These are phyloP conservation scores for Cyprinodon variegatus DNA, from an alignment of 2,113 vertebrate species.

Conservation along the genomic window DNA sequence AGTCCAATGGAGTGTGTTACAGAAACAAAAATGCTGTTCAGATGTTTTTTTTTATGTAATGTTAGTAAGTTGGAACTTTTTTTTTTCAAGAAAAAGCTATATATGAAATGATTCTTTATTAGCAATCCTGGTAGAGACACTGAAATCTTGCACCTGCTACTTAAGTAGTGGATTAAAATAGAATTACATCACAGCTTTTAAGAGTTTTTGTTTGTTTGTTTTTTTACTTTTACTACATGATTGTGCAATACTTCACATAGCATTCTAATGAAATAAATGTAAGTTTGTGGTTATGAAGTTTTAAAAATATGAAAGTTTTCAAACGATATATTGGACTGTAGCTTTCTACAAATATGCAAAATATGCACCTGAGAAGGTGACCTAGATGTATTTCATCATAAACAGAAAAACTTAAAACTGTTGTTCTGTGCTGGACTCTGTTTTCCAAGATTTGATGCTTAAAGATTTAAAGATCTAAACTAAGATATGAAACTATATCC, in stretches of 20 bases:
- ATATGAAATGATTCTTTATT: not conserved
- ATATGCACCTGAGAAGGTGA: no score
- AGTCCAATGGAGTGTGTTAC: no score
- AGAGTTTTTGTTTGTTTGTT: not conserved
- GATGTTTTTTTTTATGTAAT: no score
- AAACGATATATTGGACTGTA: not conserved
- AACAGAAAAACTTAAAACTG: conserved; percentile 21
- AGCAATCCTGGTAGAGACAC: not conserved
- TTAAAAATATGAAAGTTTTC: not conserved
- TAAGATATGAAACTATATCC: no score
- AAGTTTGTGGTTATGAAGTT: not conserved
- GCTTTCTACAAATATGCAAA: not conserved
- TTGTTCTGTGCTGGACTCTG: conserved; percentile 17
- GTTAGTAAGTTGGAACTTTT: not conserved
- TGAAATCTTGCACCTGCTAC: not conserved
- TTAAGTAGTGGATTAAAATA: not conserved
- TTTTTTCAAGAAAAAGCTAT: not conserved
- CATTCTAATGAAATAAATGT: not conserved
- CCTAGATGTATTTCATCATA: not conserved
- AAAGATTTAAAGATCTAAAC: not conserved
- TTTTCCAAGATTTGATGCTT: conserved; percentile 33
- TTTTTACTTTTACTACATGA: not conserved
- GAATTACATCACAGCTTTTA: not conserved
- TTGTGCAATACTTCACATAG: not conserved
- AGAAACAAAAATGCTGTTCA: no score